Base-by-base conservation (phyloP, 2,888 invertebrate genomes). In the Monoplex corrugatus region DNA sequence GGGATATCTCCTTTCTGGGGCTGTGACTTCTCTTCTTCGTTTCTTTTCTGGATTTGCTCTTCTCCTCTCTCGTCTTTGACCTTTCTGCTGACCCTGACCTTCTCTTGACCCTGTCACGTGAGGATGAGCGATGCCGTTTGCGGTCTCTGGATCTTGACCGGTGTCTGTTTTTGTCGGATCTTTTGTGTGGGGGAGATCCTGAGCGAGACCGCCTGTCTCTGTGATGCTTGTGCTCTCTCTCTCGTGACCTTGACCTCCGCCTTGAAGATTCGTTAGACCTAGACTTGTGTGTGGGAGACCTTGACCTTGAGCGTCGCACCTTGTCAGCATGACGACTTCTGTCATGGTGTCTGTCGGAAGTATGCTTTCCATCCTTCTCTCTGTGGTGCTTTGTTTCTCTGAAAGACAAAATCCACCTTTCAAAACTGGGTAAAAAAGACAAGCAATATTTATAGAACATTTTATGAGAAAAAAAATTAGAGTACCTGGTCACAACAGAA, bases 231-330 rank as follows among this genome's bases (percentile, higher is more conserved):
- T 89, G 85, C 38, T 78, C 89, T 44, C 82, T 89, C 43, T 86
- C 80, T 83, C 63, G 43, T 63, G 92, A 92, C 87, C 89, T 75
- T 89, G 91, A 92, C 72, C 89, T 91, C n/a, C n/a, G 89, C 87
- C 63, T 32, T 63, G 86, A 35, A 28, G 78, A 45, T 78, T 13
- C 43, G n/a, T 35, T 50, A 3, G 50, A 78, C 57, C n/a, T 80
- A 75, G 82, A 78, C 80, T 90, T 28, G 40, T 90, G 78, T 72
- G n/a, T 78, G 38, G n/a, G 75, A 44, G 45, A 57, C 40, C 72
- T 43, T 43, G 40, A 84, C 68, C 35, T 78, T 83, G 40, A 23
- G 23, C 32, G n/a, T 5, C n/a, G 16, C 0, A 8, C 0, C 75
- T 78, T 45, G n/a, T 38, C 43, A 0, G 32, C 19, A 38, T 75